These are phyloP conservation scores for Melanerpes aurifrons DNA, from an alignment of 2,113 vertebrate genomes.

Conservation along the genomic window DNA sequence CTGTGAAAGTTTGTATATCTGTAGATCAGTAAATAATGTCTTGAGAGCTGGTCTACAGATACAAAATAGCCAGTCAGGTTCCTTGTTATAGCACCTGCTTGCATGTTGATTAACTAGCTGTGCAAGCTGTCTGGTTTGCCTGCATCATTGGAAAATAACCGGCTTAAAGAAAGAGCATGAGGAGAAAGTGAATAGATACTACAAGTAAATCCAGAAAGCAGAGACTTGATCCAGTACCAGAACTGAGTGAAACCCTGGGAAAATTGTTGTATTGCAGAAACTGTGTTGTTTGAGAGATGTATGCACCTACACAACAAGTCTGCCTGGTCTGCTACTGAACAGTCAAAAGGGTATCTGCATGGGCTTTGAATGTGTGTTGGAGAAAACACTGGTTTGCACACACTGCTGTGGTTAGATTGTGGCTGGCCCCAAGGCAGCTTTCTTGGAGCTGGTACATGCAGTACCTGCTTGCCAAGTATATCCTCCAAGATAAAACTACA, in stretches of 20 bases:
- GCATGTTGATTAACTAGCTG: background rate
- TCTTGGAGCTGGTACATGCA: background rate
- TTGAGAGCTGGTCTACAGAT: background rate
- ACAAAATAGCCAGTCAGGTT: background rate
- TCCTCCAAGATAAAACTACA: background rate
- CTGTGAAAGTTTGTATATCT: background rate
- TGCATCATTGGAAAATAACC: background rate
- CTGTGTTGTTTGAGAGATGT: background rate
- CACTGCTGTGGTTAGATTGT: background rate
- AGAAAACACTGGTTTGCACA: background rate
- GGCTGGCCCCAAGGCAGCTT: background rate
- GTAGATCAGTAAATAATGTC: background rate
- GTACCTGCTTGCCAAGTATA: fast-evolving
- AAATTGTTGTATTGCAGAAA: background rate
- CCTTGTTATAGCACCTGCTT: background rate
- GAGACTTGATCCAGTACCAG: background rate
- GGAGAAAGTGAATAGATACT: background rate
- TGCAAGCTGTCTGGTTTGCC: background rate
- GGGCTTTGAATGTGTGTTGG: background rate
- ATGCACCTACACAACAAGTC: background rate
- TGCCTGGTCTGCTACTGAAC: background rate
- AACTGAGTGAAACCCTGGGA: background rate
- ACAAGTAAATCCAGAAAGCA: background rate
- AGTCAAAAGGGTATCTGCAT: background rate
- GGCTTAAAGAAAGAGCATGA: background rate